Percentiles rank a stretch among this genome's conserved stretches.
Evolutionary conservation across 2,797 vertebrate genomes (phyloP).

Genomic region (Todus mexicanus): DNA sequence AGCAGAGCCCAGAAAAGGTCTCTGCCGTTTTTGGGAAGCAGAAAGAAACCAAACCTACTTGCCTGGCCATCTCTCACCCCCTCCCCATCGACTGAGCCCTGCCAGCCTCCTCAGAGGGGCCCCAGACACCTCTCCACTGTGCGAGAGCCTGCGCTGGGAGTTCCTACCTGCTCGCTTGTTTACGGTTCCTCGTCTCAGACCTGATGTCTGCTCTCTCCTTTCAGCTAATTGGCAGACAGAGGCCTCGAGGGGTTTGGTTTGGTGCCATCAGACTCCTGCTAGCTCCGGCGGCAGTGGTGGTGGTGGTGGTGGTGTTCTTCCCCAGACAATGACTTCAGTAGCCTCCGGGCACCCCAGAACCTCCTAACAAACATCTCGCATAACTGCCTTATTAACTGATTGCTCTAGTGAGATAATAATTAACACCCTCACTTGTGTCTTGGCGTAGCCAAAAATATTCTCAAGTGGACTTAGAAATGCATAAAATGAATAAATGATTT

Average conservation of each 20-base stretch:
- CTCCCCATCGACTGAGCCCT: background rate
- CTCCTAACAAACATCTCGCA: conserved; percentile 53
- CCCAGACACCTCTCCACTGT: background rate
- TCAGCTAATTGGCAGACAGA: conserved; percentile 50
- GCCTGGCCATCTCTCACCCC: background rate
- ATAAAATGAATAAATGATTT: conserved; percentile 63
- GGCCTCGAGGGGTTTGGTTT: conserved; percentile 43
- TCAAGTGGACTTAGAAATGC: conserved; percentile 54
- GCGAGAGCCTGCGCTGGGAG: background rate
- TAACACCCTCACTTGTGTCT: conserved; percentile 42
- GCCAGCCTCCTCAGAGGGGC: background rate
- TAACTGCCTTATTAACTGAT: conserved; percentile 67
- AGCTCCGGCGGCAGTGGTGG: background rate
- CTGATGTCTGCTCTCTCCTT: conserved; percentile 56
- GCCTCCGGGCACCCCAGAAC: conserved; percentile 48
- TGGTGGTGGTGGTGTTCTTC: conserved; percentile 15
- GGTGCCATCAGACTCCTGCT: conserved; percentile 55
- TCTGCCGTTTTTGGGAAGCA: background rate
- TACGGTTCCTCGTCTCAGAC: conserved; percentile 53
- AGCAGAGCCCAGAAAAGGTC: background rate
- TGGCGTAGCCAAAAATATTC: conserved; percentile 41
- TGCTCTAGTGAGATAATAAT: conserved; percentile 58
- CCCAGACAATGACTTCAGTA: conserved; percentile 68
- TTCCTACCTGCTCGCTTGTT: conserved; percentile 49
- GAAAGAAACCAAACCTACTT: background rate